Evolutionary conservation across 2,888 invertebrate species (phyloP), one percentile per base, ranked within the genome.

Genomic region (Mesochorus sp.): DNA sequence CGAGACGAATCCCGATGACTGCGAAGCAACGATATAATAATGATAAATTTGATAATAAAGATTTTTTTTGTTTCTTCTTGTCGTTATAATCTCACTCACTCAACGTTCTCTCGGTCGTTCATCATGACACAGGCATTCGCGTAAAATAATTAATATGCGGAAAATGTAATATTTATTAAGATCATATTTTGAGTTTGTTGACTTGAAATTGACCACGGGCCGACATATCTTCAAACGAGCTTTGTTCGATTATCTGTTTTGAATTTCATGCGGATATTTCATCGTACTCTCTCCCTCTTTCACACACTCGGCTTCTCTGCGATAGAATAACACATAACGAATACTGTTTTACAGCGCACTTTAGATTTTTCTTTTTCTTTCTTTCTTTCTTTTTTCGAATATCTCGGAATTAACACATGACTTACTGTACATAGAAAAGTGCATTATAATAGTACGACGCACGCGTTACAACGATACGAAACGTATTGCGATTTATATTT

Each of bases 361-460:
- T 53, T 37, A 12, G 6, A 10, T 17, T 5, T 17, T 6, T 19
- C 3, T 47, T 3, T 47, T 17, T 47, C n/a, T 57, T 21, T 37
- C n/a, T 37, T 24, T 39, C 39, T 12, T 39, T 59, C 8, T 3
- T 1, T 42, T 12, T 47, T 64, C 51, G 66, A 61, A 66, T n/a
- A 57, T 14, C 26, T 55, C 53, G 31, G n/a, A n/a, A 37, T 44
- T 51, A 53, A 59, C 49, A 39, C 55, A 51, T 37, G 39, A 57
- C 70, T 76, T 59, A 76, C 64, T 59, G 71, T 71, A 71, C 66
- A 76, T 66, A 76, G 70, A 72, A 76, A 75, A 76, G 76, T 76
- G 76, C 76, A 76, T 71, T 66, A 51, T 21, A 19, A 31, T 51
- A 74, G 61, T 59, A 76, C 39, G 42, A 42, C 59, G 39, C 59